Base-by-base conservation (phyloP, 2,888 invertebrate genomes). In the Stenchaetothrips biformis region DNA sequence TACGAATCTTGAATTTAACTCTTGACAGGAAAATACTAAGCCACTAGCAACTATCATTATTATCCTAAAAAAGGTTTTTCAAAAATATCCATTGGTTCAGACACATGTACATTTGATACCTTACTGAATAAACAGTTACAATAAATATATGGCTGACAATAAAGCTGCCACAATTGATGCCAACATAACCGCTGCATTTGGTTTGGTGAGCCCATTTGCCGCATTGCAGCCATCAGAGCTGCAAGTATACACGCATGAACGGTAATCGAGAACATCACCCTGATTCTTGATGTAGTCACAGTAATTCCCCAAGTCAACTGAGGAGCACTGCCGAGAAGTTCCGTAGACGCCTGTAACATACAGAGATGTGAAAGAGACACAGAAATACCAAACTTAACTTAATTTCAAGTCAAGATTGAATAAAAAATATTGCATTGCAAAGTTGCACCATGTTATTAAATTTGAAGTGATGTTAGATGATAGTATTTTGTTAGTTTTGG, bases 211-310 rank as follows among this genome's bases (percentile, higher is more conserved):
- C 4, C 67, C 27, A 79, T 86, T 83, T 9, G 90, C 89, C n/a
- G 89, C 86, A 88, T 97, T 97, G 86, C 97, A 97, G 2, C 94
- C 95, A 85, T 96, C 94, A 0, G 92, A 90, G 81, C 89, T 88
- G 85, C 97, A 97, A 0, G 96, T 96, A 86, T 91, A 95, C 80
- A 96, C 92, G 86, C 97, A 97, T 4, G 96, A 95, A 83, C 96
- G 90, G 86, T 96, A 96, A 81, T 92, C 91, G 84, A 95, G 87
- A 84, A 89, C 90, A 86, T 97, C 97, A n/a, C 96, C 96, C 9
- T 92, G 92, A 83, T 96, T 93, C 82, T 90, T 88, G 0, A 96
- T 95, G 86, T 95, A 95, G 85, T 96, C 93, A 87, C 97, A 97
- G 84, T 95, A 95, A 86, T 95, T 95, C 21, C 96, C 96, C 85